phyloP scores from a whole-genome alignment of 2,888 invertebrate species.

The Dusona sp. region DNA sequence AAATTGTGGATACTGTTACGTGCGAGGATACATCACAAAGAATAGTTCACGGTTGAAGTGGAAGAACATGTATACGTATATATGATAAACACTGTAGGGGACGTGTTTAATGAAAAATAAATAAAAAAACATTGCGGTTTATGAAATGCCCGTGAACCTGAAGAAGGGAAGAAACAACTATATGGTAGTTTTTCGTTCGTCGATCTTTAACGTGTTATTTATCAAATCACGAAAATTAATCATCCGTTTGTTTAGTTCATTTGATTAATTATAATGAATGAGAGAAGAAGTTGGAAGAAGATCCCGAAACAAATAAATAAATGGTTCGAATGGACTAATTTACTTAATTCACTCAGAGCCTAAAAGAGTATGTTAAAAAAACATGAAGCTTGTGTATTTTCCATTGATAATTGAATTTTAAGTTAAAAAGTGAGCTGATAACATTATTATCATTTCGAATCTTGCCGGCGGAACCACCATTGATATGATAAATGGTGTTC shows the following conservation, averaged over 20 bases:
- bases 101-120: not conserved
- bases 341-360: not conserved
- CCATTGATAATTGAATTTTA: not conserved
- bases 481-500: conserved; percentile 14
- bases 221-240: not conserved
- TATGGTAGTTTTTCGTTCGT: not conserved
- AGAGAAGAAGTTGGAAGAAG: not conserved
- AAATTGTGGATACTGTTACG: not conserved
- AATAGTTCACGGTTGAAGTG: not conserved
- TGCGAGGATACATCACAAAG: not conserved
- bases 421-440: not conserved
- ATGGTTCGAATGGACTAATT: not conserved
- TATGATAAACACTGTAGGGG: not conserved
- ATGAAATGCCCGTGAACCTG: not conserved
- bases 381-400: not conserved
- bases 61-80: not conserved
- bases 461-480: conserved; percentile 55
- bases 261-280: not conserved
- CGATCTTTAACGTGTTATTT: not conserved
- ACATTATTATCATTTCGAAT: conserved; percentile 17
- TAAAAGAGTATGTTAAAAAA: not conserved
- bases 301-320: not conserved
- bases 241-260: not conserved
- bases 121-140: not conserved
- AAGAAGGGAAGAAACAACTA: not conserved